Base-by-base conservation (phyloP, 2,797 vertebrate species). In the Cossypha niveicapilla region DNA sequence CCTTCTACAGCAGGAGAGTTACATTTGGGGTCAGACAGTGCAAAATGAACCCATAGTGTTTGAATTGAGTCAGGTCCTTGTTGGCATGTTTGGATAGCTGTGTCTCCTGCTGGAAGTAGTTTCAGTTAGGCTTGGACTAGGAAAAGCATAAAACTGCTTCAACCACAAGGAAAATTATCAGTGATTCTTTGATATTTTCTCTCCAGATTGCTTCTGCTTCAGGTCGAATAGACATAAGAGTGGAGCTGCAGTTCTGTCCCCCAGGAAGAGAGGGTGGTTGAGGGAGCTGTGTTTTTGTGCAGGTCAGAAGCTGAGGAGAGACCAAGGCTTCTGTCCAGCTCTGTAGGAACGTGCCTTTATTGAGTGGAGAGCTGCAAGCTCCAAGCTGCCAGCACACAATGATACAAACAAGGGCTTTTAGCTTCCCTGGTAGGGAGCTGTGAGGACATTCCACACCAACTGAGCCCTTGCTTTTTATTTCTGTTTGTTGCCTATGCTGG, bases 231-330 rank as follows among this genome's bases (percentile, higher is more conserved):
- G 15, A 32, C 7, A 14, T 30, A 16, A 80, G 16, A 23, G 17
- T 9, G 1, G 24, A 62, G 62, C 24, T 42, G 5, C 25, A 27
- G 30, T 53, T 81, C 23, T 41, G 37, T 27, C 8, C 42, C 18
- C 19, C 28, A 34, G 34, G 34, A 48, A n/a, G 30, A 45, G 28
- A 39, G 15, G 9, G 24, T 3, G 1, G 6, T 0, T 24, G 11
- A 4, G 7, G 7, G 2, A 13, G 4, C 4, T 0, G 0, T 13
- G 3, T 34, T 45, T 67, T 50, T 7, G 4, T 7, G 25, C 42
- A 6, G 25, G 1, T 44, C 47, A 18, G 50, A 60, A 51, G 37
- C 5, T 13, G 17, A 39, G 30, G 44, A 25, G 10, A 21, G 54
- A n/a, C 39, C 3, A 4, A 18, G 50, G 39, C 32, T 84, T 58